Percentiles rank a stretch among this genome's conserved stretches.
Conservation (phyloP, 2,888 invertebrate genomes). For the Apotomis capreana region DNA sequence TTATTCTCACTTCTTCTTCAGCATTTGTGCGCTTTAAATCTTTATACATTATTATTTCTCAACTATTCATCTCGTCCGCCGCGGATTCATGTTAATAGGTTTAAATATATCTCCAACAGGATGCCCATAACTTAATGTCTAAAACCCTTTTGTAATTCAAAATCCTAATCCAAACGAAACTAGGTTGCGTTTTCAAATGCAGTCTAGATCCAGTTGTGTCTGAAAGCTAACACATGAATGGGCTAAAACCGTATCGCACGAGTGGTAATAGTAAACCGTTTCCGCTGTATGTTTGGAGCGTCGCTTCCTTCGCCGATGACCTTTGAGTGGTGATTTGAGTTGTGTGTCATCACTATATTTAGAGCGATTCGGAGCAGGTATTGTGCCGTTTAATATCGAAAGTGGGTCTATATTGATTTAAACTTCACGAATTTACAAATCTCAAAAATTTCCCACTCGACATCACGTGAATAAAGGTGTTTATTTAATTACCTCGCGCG, state of each 20-base stretch:
- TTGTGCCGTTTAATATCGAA: slow-evolving; percentile 3
- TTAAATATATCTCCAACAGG: too few relatives aligned
- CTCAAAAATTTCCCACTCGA: too few relatives aligned
- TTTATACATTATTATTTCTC: too few relatives aligned
- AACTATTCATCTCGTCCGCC: too few relatives aligned
- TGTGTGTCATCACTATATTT: slow-evolving; percentile 38
- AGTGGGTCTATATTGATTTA: not conserved
- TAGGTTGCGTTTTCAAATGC: slow-evolving; percentile 4
- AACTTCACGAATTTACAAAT: too few relatives aligned
- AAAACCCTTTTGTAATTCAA: too few relatives aligned
- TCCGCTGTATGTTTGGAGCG: slow-evolving; percentile 34
- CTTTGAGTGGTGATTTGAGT: slow-evolving; percentile 27
- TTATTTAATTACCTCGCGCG: too few relatives aligned
- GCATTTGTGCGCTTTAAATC: too few relatives aligned
- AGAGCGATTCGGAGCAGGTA: slow-evolving; percentile 25
- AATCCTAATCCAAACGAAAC: not conserved
- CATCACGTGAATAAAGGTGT: too few relatives aligned
- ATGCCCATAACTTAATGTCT: too few relatives aligned
- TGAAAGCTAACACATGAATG: slow-evolving; percentile 22
- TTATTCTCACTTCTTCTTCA: too few relatives aligned
- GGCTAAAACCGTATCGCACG: slow-evolving; percentile 16
- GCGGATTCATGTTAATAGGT: too few relatives aligned
- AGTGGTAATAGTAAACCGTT: slow-evolving; percentile 22
- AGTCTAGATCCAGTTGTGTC: not conserved
- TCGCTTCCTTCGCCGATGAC: slow-evolving; percentile 33